Evolutionary conservation across 2,113 vertebrate species (phyloP), one percentile per base, ranked within the genome.

Genomic region (Chloropsis hardwickii): DNA sequence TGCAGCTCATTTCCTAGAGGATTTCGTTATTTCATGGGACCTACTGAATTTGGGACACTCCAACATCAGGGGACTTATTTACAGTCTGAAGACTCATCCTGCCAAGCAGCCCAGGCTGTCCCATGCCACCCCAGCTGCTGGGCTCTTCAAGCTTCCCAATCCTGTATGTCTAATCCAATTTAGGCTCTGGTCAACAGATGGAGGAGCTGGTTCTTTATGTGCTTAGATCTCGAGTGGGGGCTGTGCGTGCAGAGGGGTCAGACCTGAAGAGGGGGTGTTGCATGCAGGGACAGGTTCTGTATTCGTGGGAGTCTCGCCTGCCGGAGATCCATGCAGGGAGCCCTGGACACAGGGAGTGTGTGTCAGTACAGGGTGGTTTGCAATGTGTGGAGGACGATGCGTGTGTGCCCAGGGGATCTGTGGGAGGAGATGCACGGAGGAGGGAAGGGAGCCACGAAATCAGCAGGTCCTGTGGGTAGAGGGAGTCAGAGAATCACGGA

Each of bases 351-450:
- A 29, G 24, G 31, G 21, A 8, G 19, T 2, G 13, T 2, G 13
- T 4, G 42, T 11, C 17, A 2, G 5, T 7, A 19, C 2, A 5
- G 42, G 13, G 33, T 15, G 31, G 4, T 9, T 31, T 12, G 17
- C 45, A 67, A 29, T 1, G 15, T 9, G 7, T 4, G 16, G 29
- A 18, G 5, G 10, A 28, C 12, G 2, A 23, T 6, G 12, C 2
- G 27, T 5, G 25, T 0, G 39, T 2, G 25, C 8, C 45, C 48
- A 19, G 47, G 42, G 33, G 4, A 58, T 51, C 29, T 39, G 54
- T 29, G 60, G 69, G 8, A 33, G 39, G 48, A 70, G 61, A 31
- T 9, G n/a, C 24, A 31, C 1, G 2, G 53, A 39, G 16, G 17
- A 78, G 12, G 21, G 27, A 9, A 47, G 12, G 1, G 27, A 56